phyloP scores from a whole-genome alignment of 2,888 invertebrate genomes.

The Coronaproctus castanopsis region DNA sequence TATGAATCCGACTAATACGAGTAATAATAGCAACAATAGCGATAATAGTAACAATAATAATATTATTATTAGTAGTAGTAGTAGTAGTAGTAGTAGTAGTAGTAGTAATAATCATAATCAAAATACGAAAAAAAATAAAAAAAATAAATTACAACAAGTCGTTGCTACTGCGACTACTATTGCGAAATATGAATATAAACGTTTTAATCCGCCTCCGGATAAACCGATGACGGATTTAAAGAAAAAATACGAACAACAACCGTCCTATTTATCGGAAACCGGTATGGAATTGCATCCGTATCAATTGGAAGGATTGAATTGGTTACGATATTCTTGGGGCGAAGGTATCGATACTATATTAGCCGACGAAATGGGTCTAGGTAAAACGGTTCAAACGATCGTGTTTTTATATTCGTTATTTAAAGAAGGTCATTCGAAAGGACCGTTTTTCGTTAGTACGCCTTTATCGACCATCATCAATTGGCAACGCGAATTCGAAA shows the following conservation, averaged over 20 bases:
- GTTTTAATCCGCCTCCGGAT: constrained; percentile 71
- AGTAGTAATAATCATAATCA: not conserved
- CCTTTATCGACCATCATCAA: constrained; percentile 98
- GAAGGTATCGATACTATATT: constrained; percentile 93
- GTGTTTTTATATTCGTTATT: constrained; percentile 94
- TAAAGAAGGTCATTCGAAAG: constrained; percentile 95
- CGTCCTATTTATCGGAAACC: constrained; percentile 67
- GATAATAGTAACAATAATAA: not conserved
- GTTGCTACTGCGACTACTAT: not conserved
- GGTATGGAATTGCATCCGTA: constrained; percentile 94
- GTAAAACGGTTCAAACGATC: constrained; percentile 98
- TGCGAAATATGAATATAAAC: constrained; percentile 23
- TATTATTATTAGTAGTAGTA: not conserved
- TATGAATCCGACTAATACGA: not conserved
- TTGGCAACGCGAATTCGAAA: constrained; percentile 99
- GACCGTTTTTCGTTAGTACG: constrained; percentile 90
- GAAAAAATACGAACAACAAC: constrained; percentile 87
- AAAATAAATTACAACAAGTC: not conserved
- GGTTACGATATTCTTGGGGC: constrained; percentile 93
- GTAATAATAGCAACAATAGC: not conserved
- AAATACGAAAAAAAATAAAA: no score
- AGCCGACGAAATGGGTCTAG: constrained; percentile 99
- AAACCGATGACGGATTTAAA: constrained; percentile 69
- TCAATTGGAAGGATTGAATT: constrained; percentile 94
- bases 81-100: not conserved